phyloP scores from a whole-genome alignment of 1,140 invertebrate species.

The Pseudomyrmex sp. region DNA sequence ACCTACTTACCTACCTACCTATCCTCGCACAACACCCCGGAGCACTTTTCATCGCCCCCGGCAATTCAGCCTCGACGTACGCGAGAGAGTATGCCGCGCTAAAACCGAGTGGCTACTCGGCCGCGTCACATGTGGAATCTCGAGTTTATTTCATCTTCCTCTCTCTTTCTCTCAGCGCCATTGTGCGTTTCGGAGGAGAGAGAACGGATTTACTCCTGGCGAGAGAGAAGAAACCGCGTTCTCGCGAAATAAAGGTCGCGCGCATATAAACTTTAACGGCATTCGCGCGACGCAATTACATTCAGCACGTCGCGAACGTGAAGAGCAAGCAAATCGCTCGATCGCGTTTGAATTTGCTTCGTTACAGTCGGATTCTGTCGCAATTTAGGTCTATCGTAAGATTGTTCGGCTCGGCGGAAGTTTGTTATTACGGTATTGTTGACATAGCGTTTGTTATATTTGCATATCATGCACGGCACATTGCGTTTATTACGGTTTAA shows the following conservation, averaged over 20 bases:
- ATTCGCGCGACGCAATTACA: conserved; percentile 3
- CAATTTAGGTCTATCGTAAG: neutral
- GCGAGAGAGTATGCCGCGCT: conserved; percentile 51
- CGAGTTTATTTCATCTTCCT: conserved; percentile 56
- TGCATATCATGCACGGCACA: neutral
- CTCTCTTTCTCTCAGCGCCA: neutral
- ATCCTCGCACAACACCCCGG: conserved; percentile 48
- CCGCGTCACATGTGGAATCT: conserved; percentile 66
- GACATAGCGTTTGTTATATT: neutral
- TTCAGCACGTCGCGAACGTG: neutral
- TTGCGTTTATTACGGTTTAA: conserved; percentile 25
- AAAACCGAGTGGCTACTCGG: conserved; percentile 69
- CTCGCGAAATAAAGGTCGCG: neutral
- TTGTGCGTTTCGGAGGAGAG: no score
- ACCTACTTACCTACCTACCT: conserved; percentile 12
- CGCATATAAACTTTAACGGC: conserved; percentile 15
- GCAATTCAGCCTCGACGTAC: conserved; percentile 66
- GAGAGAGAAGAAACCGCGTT: neutral
- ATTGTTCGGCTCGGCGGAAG: no score
- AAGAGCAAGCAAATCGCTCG: neutral
- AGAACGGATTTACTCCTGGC: no score
- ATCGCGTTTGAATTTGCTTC: neutral
- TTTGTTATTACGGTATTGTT: neutral
- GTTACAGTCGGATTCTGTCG: neutral
- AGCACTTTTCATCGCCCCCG: conserved; percentile 60